Conservation (phyloP, 1,140 invertebrate species). For the Stegodyphus dumicola region DNA sequence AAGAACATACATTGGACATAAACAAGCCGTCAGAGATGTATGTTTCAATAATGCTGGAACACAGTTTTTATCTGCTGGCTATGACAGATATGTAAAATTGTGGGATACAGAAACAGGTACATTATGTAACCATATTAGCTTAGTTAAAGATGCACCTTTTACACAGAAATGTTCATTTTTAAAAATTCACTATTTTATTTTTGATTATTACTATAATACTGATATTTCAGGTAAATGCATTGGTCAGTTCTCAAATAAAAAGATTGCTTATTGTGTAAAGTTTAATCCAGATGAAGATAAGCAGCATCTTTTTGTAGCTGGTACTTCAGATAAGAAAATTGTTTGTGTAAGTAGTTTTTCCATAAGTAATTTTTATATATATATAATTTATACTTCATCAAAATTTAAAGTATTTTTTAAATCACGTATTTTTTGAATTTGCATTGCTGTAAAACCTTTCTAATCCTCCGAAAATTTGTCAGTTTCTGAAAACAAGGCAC, state of each 20-base stretch:
- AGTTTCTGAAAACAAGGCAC: too few species aligned
- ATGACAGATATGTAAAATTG: slow-evolving; percentile 90
- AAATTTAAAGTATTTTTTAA: background rate
- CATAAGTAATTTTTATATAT: background rate
- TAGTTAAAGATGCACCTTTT: too few species aligned
- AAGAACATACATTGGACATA: slow-evolving; percentile 96
- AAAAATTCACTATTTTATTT: background rate
- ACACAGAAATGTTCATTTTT: too few species aligned
- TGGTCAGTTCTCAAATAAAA: slow-evolving; percentile 91
- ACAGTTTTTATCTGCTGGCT: slow-evolving; percentile 92
- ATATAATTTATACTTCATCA: background rate
- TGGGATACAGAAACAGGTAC: slow-evolving; percentile 97
- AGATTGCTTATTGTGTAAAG: slow-evolving; percentile 97
- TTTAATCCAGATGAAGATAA: slow-evolving; percentile 98
- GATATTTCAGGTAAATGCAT: slow-evolving; percentile 77
- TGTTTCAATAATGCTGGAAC: slow-evolving; percentile 95
- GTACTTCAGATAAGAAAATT: slow-evolving; percentile 99
- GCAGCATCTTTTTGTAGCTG: slow-evolving; percentile 97
- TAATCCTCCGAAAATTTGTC: too few species aligned
- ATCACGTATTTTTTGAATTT: background rate
- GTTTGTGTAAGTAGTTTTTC: slow-evolving; percentile 75
- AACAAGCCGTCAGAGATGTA: slow-evolving; percentile 95
- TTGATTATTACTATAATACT: background rate
- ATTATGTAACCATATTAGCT: background rate
- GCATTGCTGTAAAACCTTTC: background rate